Base-by-base conservation (phyloP, 2,797 vertebrate genomes). In the Acrocephalus scirpaceus region DNA sequence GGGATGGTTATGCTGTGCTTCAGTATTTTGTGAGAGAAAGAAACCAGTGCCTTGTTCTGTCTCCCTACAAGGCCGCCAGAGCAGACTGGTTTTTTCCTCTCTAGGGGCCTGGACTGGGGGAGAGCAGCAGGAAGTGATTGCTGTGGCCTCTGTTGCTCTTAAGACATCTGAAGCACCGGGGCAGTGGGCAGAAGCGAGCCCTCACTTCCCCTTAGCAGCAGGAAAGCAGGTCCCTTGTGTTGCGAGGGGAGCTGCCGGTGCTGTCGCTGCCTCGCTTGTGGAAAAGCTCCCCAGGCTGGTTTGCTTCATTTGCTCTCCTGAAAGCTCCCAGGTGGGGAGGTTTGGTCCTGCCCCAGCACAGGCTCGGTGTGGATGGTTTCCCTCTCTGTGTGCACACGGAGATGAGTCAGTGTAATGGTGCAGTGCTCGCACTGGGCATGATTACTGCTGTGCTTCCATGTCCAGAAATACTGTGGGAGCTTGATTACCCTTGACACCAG, bases 381-480 rank as follows among this genome's bases (percentile, higher is more conserved):
- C 60, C 44, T 27, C 64, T 30, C 25, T 16, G 2, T 10, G 62
- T 82, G 80, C 70, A 40, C 36, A 13, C 0, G 3, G 40, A 74
- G 73, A 30, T n/a, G 48, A 34, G 56, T 44, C 38, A 4, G 4
- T 9, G 40, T 27, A 16, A 45, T 23, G 17, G 21, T 11, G 42
- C 40, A 6, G 47, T 2, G 7, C n/a, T 54, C 0, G 1, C 0
- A 0, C 51, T 19, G 29, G 18, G 45, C 53, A 40, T 2, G 7
- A 67, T 86, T 36, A n/a, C 34, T 84, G 62, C 42, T 45, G 60
- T 4, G 0, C 10, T 57, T 76, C 42, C 32, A 29, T 0, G 0
- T 18, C 50, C 64, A 70, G 86, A 88, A 83, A 21, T 26, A 13
- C 10, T 38, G 54, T 69, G 71, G 73, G 58, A 72, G 38, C 40